Evolutionary conservation across 2,797 vertebrate genomes (phyloP).

Genomic region (Molossus molossus): DNA sequence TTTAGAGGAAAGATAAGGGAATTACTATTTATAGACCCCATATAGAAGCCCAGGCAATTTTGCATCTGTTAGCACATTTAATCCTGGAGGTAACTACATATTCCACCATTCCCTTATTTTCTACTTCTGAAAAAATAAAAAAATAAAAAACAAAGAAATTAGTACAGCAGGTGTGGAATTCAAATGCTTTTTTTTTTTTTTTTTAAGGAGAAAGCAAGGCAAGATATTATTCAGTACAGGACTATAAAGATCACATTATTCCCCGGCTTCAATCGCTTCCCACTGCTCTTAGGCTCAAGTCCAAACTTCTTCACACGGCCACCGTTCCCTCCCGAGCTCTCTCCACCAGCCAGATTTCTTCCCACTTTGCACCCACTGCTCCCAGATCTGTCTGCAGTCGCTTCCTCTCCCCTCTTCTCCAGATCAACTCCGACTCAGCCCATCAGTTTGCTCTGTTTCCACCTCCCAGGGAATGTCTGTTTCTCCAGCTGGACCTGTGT

Average conservation of each 20-base stretch:
- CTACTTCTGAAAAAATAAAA: slow-evolving; percentile 73
- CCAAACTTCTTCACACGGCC: neutral
- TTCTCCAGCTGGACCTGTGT: slow-evolving; percentile 38
- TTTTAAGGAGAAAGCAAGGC: slow-evolving; percentile 38
- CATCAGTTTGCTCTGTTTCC: neutral
- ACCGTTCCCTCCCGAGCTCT: neutral
- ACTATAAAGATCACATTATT: slow-evolving; percentile 5
- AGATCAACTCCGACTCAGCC: neutral
- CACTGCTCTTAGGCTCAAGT: slow-evolving; percentile 54
- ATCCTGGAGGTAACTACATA: slow-evolving; percentile 74
- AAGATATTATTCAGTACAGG: slow-evolving; percentile 9
- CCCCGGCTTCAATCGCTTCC: neutral
- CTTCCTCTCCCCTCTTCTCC: neutral
- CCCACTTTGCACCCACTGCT: neutral
- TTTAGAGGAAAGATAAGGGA: slow-evolving; percentile 71
- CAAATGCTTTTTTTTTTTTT: slow-evolving; percentile 24
- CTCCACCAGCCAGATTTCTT: neutral
- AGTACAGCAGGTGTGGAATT: slow-evolving; percentile 57
- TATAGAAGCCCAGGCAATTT: slow-evolving; percentile 52
- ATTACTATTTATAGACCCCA: slow-evolving; percentile 74
- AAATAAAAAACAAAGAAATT: slow-evolving; percentile 40
- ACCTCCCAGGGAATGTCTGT: slow-evolving; percentile 43
- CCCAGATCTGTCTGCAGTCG: neutral
- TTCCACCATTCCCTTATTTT: slow-evolving; percentile 59
- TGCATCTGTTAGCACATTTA: slow-evolving; percentile 75